Evolutionary conservation across 2,888 invertebrate genomes (phyloP).

Genomic region (Invenusta paracnida): DNA sequence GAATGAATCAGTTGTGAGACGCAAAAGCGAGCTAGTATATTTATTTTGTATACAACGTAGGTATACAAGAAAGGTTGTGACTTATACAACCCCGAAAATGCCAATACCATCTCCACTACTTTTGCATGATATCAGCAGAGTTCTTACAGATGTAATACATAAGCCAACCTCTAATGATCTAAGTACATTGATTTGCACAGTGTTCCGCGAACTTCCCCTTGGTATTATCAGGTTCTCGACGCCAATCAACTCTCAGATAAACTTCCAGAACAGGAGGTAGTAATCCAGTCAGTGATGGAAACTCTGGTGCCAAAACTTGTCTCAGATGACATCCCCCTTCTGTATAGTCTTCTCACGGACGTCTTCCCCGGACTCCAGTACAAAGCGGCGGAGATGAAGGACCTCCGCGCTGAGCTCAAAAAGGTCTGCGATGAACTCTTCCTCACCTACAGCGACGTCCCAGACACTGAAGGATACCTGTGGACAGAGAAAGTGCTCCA

Average conservation of each 20-base stretch:
- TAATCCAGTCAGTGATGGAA: slow-evolving; percentile 98
- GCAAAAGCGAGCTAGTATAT: no score
- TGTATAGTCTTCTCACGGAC: slow-evolving; percentile 90
- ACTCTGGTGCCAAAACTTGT: slow-evolving; percentile 99
- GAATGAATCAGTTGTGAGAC: no score
- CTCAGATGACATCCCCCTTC: slow-evolving; percentile 93
- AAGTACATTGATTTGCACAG: no score
- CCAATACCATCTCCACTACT: no score
- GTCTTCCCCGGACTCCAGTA: slow-evolving; percentile 95
- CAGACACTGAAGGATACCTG: neutral
- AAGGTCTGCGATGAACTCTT: slow-evolving; percentile 90
- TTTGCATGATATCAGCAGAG: no score
- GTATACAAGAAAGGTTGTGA: no score
- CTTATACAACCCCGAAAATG: no score
- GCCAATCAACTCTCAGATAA: slow-evolving; percentile 90
- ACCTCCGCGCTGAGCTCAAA: slow-evolving; percentile 78
- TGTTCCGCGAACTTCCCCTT: no score
- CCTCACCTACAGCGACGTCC: slow-evolving; percentile 79
- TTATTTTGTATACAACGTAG: no score
- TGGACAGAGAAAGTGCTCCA: slow-evolving; percentile 99
- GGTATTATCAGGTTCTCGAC: slow-evolving; percentile 65
- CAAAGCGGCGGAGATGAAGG: slow-evolving; percentile 88
- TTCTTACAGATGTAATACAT: no score
- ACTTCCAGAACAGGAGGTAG: slow-evolving; percentile 91
- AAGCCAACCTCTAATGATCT: no score